These are phyloP conservation scores for Corapipo altera DNA, from an alignment of 2,113 vertebrate species.

Conservation along the genomic window DNA sequence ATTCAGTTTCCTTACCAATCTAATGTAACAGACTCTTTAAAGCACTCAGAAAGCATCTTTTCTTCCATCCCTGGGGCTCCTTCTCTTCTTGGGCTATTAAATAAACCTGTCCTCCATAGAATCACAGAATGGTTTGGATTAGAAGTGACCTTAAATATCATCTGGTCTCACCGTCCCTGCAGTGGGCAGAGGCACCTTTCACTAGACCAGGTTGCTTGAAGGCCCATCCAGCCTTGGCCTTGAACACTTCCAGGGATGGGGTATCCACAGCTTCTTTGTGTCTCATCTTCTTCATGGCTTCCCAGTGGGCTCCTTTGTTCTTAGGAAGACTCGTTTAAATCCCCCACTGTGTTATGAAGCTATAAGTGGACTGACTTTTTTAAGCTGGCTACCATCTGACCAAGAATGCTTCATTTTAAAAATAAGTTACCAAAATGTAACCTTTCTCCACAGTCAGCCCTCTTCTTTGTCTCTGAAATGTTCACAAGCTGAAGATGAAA, in stretches of 20 bases:
- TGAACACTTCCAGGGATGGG: not conserved
- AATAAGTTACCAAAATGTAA: not conserved
- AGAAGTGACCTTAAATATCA: not conserved
- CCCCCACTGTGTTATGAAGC: not conserved
- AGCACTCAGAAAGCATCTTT: not conserved
- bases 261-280: not conserved
- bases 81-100: not conserved
- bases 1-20: not conserved
- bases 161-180: not conserved
- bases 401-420: not conserved
- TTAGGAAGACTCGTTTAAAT: not conserved
- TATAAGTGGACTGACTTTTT: not conserved
- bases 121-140: not conserved
- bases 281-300: not conserved
- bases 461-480: not conserved
- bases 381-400: not conserved
- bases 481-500: not conserved
- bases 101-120: not conserved
- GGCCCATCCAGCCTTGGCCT: not conserved
- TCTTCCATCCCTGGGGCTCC: not conserved
- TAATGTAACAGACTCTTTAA: not conserved
- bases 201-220: not conserved
- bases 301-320: not conserved
- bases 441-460: not conserved
- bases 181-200: not conserved